phyloP scores from a whole-genome alignment of 2,888 invertebrate species.

The Eudemis profundana region DNA sequence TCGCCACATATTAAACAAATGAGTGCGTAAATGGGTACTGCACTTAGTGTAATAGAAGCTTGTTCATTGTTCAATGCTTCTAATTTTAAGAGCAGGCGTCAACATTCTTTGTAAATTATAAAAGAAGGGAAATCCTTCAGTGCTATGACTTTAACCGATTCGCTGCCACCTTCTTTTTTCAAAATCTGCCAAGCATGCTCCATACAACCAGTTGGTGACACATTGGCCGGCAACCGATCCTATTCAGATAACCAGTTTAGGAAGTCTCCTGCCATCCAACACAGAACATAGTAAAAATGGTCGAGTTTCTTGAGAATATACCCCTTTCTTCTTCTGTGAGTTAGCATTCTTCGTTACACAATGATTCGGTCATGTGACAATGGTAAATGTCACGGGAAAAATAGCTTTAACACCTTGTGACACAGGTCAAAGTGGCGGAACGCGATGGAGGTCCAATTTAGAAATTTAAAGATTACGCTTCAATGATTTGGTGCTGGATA shows the following conservation, averaged over 20 bases:
- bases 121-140: no score
- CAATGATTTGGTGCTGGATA: not conserved
- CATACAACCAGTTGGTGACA: no score
- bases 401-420: not conserved
- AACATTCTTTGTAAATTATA: no score
- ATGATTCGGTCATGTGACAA: constrained; percentile 1
- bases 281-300: not conserved
- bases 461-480: not conserved
- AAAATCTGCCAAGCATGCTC: no score
- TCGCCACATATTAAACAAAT: no score
- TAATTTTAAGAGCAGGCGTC: no score
- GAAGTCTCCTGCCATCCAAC: not conserved
- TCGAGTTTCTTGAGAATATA: not conserved
- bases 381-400: not conserved
- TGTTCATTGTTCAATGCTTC: no score
- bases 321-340: not conserved
- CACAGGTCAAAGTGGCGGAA: not conserved
- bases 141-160: no score
- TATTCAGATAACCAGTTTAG: not conserved
- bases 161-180: no score
- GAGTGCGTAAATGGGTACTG: no score
- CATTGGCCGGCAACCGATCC: not conserved
- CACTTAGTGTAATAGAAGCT: no score
- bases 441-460: not conserved
- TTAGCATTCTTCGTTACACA: not conserved